Conservation (phyloP, 1,140 invertebrate species). For the Brachionus manjavacas region DNA sequence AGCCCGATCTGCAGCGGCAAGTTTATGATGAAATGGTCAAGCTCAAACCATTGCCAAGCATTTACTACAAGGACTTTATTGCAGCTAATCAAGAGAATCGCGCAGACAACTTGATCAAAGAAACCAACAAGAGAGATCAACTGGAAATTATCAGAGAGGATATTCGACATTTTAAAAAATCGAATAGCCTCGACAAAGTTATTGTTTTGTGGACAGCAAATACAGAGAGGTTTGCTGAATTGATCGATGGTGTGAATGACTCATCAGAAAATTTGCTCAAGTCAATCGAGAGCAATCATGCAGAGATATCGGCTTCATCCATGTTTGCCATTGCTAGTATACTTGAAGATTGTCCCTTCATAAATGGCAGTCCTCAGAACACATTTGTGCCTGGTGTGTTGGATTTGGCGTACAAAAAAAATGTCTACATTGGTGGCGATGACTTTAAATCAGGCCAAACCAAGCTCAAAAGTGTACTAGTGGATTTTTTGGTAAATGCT, state of each 20-base stretch:
- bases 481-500: conserved; percentile 84
- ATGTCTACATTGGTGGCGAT: conserved; percentile 74
- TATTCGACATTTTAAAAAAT: conserved; percentile 73
- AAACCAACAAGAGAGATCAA: background rate
- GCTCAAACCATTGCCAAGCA: conserved; percentile 74
- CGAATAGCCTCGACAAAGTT: conserved; percentile 67
- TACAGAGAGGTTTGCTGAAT: conserved; percentile 79
- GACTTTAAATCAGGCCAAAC: conserved; percentile 70
- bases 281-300: conserved; percentile 67
- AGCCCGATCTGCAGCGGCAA: conserved; percentile 63
- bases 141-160: conserved; percentile 59
- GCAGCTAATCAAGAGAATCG: conserved; percentile 84
- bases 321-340: conserved; percentile 85
- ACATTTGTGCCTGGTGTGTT: conserved; percentile 84
- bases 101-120: conserved; percentile 74
- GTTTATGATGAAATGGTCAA: conserved; percentile 68
- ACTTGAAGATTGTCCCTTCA: conserved; percentile 75
- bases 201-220: conserved; percentile 93
- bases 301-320: conserved; percentile 87
- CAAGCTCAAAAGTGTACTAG: conserved; percentile 90
- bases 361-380: conserved; percentile 94
- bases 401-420: conserved; percentile 71
- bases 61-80: conserved; percentile 85
- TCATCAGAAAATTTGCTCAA: conserved; percentile 73
- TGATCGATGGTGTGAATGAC: conserved; percentile 72